Conservation (phyloP, 2,797 vertebrate species). For the Hoplostethus atlanticus region DNA sequence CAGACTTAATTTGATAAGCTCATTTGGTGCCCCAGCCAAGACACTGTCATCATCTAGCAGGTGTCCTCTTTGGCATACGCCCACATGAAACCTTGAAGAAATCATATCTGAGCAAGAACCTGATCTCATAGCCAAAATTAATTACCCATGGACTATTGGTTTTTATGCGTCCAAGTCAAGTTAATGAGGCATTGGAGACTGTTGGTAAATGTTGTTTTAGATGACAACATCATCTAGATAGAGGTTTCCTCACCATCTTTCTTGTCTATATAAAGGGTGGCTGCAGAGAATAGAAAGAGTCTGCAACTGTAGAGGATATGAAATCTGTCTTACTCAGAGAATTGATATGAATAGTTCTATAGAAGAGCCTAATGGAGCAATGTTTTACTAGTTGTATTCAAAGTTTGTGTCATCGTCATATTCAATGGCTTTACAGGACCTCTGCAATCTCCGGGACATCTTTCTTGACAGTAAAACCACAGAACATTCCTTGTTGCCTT, state of each 20-base stretch:
- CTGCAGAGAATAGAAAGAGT: not conserved
- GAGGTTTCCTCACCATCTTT: not conserved
- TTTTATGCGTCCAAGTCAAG: slow-evolving; percentile 57
- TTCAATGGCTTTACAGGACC: slow-evolving; percentile 84
- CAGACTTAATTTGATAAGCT: slow-evolving; percentile 48
- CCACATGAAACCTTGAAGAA: slow-evolving; percentile 69
- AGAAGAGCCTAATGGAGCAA: not conserved
- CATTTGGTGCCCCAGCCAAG: slow-evolving; percentile 29
- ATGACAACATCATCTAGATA: slow-evolving; percentile 29
- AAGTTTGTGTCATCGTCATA: not conserved
- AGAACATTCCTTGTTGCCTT: slow-evolving; percentile 21
- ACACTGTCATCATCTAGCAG: slow-evolving; percentile 44
- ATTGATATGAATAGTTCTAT: not conserved
- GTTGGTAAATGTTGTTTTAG: slow-evolving; percentile 46
- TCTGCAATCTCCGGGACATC: slow-evolving; percentile 71
- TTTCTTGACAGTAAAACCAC: slow-evolving; percentile 35
- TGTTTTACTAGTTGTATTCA: not conserved
- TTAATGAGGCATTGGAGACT: slow-evolving; percentile 45
- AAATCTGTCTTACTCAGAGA: not conserved
- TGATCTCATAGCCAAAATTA: slow-evolving; percentile 70
- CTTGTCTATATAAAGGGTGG: slow-evolving; percentile 63
- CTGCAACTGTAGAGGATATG: not conserved
- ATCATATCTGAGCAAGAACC: slow-evolving; percentile 73
- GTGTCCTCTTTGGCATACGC: slow-evolving; percentile 50
- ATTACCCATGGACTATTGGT: slow-evolving; percentile 63